Percentiles rank a stretch among this genome's conserved stretches.
phyloP scores from a whole-genome alignment of 1,140 invertebrate genomes.

The Pogonus chalceus region DNA sequence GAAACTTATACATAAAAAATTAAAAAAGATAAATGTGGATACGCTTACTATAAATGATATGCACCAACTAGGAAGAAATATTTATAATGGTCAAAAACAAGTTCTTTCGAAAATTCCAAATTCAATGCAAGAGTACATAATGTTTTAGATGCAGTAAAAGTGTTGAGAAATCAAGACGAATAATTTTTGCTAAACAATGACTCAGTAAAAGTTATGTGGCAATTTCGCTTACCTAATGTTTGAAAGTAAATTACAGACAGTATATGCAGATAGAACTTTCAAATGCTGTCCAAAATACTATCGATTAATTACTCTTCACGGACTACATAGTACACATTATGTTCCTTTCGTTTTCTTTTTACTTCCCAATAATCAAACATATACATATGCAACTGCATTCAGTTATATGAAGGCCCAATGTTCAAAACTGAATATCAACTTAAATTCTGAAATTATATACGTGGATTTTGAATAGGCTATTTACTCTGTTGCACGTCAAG shows the following conservation, averaged over 20 bases:
- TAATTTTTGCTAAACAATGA: neutral
- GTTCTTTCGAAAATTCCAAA: neutral
- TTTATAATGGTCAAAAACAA: neutral
- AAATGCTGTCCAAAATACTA: neutral
- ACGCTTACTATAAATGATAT: neutral
- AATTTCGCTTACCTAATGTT: neutral
- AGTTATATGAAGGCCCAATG: neutral
- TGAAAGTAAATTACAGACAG: neutral
- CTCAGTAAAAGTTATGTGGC: neutral
- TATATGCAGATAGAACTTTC: neutral
- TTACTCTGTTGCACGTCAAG: too few relatives aligned
- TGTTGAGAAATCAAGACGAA: too few relatives aligned
- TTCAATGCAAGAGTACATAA: too few relatives aligned
- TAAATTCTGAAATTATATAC: neutral
- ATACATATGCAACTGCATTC: neutral
- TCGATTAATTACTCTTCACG: neutral
- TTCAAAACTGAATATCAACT: neutral
- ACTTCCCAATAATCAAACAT: neutral
- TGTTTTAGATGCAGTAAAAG: too few relatives aligned
- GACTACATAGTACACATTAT: neutral
- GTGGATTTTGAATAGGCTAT: neutral
- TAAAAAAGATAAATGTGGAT: neutral
- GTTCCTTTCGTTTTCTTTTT: neutral
- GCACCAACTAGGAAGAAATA: neutral
- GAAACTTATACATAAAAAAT: neutral